Evolutionary conservation across 2,113 vertebrate genomes (phyloP).

Genomic region (Melierax canorus): DNA sequence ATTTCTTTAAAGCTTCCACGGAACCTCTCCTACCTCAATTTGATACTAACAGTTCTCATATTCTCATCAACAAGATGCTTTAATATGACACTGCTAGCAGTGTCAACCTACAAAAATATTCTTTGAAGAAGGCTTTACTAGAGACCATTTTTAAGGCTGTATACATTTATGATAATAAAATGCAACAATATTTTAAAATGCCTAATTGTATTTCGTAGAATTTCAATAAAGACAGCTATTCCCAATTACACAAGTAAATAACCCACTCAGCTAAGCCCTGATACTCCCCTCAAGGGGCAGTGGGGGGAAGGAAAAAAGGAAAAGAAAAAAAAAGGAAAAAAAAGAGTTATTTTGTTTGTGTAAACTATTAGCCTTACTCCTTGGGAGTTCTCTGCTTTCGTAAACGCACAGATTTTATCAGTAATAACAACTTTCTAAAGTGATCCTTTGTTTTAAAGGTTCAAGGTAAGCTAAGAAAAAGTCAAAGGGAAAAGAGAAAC

Average conservation of each 20-base stretch:
- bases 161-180: background rate
- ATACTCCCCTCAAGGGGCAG: background rate
- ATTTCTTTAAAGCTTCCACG: background rate
- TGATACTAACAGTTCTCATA: background rate
- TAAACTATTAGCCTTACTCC: background rate
- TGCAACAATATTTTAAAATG: background rate
- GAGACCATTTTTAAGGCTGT: background rate
- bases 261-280: background rate
- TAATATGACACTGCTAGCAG: background rate
- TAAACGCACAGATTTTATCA: slow-evolving; percentile 22
- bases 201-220: background rate
- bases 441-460: slow-evolving; percentile 1
- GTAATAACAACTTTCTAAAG: slow-evolving; percentile 27
- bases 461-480: background rate
- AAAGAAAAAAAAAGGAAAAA: too few species aligned
- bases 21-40: background rate
- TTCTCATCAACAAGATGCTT: background rate
- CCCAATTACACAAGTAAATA: background rate
- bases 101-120: background rate
- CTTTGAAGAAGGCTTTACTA: background rate
- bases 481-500: background rate
- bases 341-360: background rate
- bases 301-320: too few species aligned
- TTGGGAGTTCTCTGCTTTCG: background rate
- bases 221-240: background rate